Evolutionary conservation across 2,113 vertebrate species (phyloP).

Genomic region (Crotalus viridis): DNA sequence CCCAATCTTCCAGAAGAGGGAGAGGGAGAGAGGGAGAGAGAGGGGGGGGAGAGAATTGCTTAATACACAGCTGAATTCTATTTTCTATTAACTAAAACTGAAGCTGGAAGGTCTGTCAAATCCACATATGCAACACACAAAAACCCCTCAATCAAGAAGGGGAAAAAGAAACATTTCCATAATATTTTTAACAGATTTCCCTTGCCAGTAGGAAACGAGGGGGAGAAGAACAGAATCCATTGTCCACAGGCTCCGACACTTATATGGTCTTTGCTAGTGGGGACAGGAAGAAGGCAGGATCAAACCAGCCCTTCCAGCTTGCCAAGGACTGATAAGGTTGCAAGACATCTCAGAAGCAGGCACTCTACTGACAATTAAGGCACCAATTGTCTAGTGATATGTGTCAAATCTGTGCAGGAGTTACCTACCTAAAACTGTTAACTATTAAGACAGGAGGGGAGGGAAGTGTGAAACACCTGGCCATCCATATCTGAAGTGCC

Average conservation of each 20-base stretch:
- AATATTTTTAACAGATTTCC: neutral
- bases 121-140: neutral
- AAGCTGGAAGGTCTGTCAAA: neutral
- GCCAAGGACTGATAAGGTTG: neutral
- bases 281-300: neutral
- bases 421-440: constrained; percentile 1
- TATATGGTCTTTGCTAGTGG: neutral
- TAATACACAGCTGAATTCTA: neutral
- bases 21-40: too few species aligned
- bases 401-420: constrained; percentile 22
- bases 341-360: neutral
- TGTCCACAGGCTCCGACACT: neutral
- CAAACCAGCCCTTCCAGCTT: neutral
- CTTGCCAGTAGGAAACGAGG: neutral
- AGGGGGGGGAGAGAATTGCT: neutral
- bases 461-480: too few species aligned
- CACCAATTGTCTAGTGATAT: neutral
- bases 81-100: neutral
- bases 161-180: neutral
- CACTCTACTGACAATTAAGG: neutral
- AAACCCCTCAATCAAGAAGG: neutral
- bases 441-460: neutral
- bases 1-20: neutral
- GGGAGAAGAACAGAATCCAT: neutral
- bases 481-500: neutral